phyloP scores from a whole-genome alignment of 2,113 vertebrate species.

The Formicarius rufipectus region DNA sequence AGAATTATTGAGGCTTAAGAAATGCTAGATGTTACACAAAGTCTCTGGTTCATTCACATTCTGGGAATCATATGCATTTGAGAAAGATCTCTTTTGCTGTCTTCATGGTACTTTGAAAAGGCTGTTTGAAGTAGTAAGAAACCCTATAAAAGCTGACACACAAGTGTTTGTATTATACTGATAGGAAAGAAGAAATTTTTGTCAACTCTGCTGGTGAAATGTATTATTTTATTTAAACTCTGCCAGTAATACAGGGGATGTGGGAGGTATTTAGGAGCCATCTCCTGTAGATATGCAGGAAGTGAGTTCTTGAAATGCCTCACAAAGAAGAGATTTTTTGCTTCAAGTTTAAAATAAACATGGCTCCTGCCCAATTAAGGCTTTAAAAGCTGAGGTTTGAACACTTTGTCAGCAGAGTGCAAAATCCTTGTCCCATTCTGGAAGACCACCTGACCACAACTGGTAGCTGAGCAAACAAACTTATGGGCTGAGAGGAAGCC shows the following conservation, averaged over 20 bases:
- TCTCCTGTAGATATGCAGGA: constrained; percentile 40
- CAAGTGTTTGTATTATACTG: neutral
- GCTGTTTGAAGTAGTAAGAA: neutral
- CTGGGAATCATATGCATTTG: neutral
- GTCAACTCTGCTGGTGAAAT: neutral
- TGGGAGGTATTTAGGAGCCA: constrained; percentile 17
- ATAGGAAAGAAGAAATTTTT: neutral
- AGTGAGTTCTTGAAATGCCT: constrained; percentile 49
- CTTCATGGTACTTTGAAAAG: neutral
- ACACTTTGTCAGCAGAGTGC: neutral
- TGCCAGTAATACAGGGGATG: neutral
- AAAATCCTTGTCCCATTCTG: neutral
- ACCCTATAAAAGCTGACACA: neutral
- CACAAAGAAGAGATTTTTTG: neutral
- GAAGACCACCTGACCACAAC: neutral
- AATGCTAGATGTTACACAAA: neutral
- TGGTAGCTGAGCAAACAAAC: neutral
- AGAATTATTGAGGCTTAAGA: neutral
- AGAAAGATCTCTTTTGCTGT: neutral
- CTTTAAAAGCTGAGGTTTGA: constrained; percentile 23
- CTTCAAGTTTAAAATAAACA: constrained; percentile 42
- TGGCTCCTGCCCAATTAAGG: neutral
- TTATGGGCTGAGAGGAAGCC: neutral
- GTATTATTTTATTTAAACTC: constrained; percentile 11
- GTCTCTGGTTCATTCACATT: neutral